Evolutionary conservation across 53 echinoderm and acorn worm genomes (phyloP).

Genomic region (Stichopus horrens): DNA sequence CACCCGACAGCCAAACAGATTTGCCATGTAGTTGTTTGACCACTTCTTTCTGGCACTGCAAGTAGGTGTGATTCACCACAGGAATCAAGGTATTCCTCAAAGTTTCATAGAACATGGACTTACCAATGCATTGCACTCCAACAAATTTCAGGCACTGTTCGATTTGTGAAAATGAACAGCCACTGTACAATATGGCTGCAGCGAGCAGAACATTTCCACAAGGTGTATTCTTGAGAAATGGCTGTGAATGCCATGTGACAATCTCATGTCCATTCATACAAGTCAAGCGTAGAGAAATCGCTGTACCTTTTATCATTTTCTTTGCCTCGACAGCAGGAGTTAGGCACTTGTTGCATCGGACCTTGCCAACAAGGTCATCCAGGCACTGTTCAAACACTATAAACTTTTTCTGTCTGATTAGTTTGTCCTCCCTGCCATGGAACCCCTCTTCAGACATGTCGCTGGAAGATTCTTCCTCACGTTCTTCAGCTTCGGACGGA

Average conservation of each 20-base stretch:
- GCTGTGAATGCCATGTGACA: slow-evolving; percentile 48
- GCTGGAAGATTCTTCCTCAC: background rate
- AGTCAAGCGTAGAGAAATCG: slow-evolving; percentile 28
- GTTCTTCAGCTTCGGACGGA: slow-evolving; percentile 3
- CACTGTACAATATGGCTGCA: slow-evolving; percentile 44
- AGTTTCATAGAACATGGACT: background rate
- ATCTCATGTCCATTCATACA: slow-evolving; percentile 48
- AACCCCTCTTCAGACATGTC: slow-evolving; percentile 1
- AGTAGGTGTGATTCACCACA: slow-evolving; percentile 16
- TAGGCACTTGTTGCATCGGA: slow-evolving; percentile 26
- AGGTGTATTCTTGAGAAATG: slow-evolving; percentile 43
- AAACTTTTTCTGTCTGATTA: slow-evolving; percentile 49
- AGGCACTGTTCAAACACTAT: slow-evolving; percentile 60
- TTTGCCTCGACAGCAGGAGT: background rate
- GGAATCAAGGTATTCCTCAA: background rate
- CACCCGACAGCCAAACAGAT: slow-evolving; percentile 37
- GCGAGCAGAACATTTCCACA: slow-evolving; percentile 42
- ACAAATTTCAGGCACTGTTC: background rate
- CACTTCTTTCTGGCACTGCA: background rate
- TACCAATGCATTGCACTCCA: slow-evolving; percentile 17
- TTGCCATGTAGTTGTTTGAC: slow-evolving; percentile 1
- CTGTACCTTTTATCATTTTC: slow-evolving; percentile 29
- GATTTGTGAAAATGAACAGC: slow-evolving; percentile 13
- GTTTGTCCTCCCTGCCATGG: background rate
- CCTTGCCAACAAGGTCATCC: slow-evolving; percentile 22